A percentile compares a stretch with the other conserved stretches of the same genome.
Evolutionary conservation across 37 sponge, comb jelly and placozoan species (phyloP).

Genomic region (Petrosia ficiformis): DNA sequence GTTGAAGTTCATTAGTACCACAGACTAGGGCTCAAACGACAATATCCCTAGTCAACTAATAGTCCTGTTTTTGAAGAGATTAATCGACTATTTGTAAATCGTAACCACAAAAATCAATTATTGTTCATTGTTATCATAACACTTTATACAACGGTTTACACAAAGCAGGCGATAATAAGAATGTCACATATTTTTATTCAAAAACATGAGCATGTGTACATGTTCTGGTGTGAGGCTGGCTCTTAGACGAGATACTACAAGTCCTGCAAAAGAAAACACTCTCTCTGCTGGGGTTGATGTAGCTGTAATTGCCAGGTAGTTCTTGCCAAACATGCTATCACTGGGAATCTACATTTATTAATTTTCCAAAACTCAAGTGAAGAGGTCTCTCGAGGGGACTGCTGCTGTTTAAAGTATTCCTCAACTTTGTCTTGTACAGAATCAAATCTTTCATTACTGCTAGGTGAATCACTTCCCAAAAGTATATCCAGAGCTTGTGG

Average conservation of each 20-base stretch:
- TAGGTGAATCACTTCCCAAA: not conserved
- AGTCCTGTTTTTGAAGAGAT: no score
- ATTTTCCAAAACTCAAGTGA: slow-evolving; percentile 8
- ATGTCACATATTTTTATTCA: slow-evolving; percentile 21
- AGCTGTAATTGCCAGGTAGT: not conserved
- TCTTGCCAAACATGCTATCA: not conserved
- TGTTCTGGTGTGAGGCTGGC: slow-evolving; percentile 4
- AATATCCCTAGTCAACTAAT: no score
- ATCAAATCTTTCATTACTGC: not conserved
- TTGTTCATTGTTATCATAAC: no score
- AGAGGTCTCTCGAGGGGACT: not conserved
- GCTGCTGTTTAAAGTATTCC: not conserved
- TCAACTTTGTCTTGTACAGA: not conserved
- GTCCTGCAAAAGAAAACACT: slow-evolving; percentile 10
- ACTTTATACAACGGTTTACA: no score
- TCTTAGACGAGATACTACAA: slow-evolving; percentile 2
- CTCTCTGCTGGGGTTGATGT: slow-evolving; percentile 15
- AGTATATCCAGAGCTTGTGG: slow-evolving; percentile 3
- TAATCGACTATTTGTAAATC: no score
- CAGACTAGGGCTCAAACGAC: no score
- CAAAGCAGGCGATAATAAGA: no score
- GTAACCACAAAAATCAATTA: no score
- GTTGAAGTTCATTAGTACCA: no score
- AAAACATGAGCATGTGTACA: slow-evolving; percentile 8
- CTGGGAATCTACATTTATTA: not conserved